Evolutionary conservation across 2,113 vertebrate species (phyloP), one percentile per base, ranked within the genome.

Genomic region (Pituophis catenifer): DNA sequence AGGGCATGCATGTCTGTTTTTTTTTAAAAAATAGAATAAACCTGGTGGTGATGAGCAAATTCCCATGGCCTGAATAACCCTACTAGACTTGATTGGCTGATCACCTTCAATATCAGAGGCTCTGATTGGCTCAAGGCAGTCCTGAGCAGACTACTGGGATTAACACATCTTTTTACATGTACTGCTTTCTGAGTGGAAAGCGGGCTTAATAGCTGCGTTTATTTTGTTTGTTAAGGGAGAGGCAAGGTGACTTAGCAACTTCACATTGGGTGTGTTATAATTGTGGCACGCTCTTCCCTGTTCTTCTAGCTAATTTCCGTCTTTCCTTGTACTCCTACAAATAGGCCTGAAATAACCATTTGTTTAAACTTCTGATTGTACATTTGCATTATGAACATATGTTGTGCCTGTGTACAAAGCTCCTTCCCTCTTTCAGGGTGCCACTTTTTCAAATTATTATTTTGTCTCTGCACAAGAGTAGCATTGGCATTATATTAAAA

Each of bases 191-290:
- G 29, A 23, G 17, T 53, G 17, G 23, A 86, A 17, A 86, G 33
- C 2, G 29, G 52, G 17, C 57, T 75, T 81, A 75, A 57, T 26
- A 11, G 29, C 57, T 59, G 55, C 23, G 26, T 53, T 88, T 8
- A 12, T 92, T 33, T 44, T 92, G 91, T 92, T 92, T 89, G 59
- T 44, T 81, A 89, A 92, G 19, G 91, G 91, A 92, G 58, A 92
- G 91, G 57, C 86, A 86, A 38, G 50, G 86, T 88, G 48, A 88
- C 52, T 44, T 88, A 15, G 52, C 59, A 88, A 52, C n/a, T 26
- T 54, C 23, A 3, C 17, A 38, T 23, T 65, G 50, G n/a, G n/a
- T 89, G n/a, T 44, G 91, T 44, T 70, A 15, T 92, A 88, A 53
- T 38, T 33, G 29, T 59, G 55, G 11, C 85, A 92, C 29, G 12